Base-by-base conservation (phyloP, 2,113 vertebrate species). In the Dermatemys mawii region DNA sequence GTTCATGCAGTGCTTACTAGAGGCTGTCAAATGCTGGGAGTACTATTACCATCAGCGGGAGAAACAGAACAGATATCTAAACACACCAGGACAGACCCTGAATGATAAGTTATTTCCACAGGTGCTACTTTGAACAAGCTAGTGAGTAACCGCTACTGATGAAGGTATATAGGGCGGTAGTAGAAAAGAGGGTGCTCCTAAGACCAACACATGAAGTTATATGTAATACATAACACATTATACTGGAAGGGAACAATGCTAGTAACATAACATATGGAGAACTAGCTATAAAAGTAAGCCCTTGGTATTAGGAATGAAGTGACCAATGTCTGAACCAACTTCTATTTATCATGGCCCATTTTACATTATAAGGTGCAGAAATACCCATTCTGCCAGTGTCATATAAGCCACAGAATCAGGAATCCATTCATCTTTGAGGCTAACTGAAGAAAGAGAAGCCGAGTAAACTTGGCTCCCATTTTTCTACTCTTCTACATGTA, bases 111-210 rank as follows among this genome's bases (percentile, higher is more conserved):
- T 60, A 60, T 32, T 60, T 60, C 27, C 27, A 57, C 29, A 90
- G 51, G 57, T 60, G 57, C 57, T 1, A 3, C 27, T 53, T 1
- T 1, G 54, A 7, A 3, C 12, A 14, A 1, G 1, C 49, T 78
- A 53, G 76, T 35, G 17, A 0, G 0, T 2, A 38, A 26, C 27
- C 8, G 19, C 22, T 0, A 38, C 4, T 44, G 11, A 7, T 21
- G 0, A 0, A 57, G 38, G 51, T 19, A 51, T 26, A 38, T 0
- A 1, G 86, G 32, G 22, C 21, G 81, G 22, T 50, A 78, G 67
- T 70, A 60, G 55, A 78, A 49, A 11, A 24, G 79, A 38, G 27
- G 41, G 41, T 0, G 26, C 41, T 82, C 88, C 67, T 48, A 41
- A 29, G 70, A 50, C 32, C 67, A 79, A 35, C 5, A 1, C 29